These are phyloP conservation scores for Musca vetustissima DNA, from an alignment of 1,140 invertebrate species.

Conservation along the genomic window DNA sequence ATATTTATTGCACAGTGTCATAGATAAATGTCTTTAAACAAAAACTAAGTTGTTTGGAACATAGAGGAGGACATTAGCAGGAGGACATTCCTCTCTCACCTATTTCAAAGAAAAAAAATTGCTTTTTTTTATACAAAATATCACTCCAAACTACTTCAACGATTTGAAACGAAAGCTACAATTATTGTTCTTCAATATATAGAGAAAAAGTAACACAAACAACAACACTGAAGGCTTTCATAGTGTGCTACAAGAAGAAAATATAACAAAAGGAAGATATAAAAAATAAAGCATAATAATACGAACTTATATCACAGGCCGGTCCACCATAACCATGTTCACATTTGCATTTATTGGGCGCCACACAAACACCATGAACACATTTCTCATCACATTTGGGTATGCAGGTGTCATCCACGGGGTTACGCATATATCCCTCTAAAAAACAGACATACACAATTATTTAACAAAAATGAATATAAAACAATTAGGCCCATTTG, in stretches of 20 bases:
- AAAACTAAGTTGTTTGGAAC: too few relatives aligned
- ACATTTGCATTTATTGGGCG: constrained; percentile 85
- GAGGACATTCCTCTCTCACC: too few relatives aligned
- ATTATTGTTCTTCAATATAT: too few relatives aligned
- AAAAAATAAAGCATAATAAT: constrained; percentile 27
- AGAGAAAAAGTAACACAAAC: not conserved
- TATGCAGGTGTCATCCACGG: constrained; percentile 66
- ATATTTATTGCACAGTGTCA: too few relatives aligned
- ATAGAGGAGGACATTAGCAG: too few relatives aligned
- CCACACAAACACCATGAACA: constrained; percentile 80
- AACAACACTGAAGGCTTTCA: constrained; percentile 15
- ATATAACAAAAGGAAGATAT: not conserved
- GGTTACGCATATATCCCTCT: constrained; percentile 71
- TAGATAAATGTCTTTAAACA: too few relatives aligned
- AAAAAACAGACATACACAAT: not conserved
- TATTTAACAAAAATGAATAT: constrained; percentile 4
- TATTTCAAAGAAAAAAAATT: too few relatives aligned
- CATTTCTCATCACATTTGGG: constrained; percentile 81
- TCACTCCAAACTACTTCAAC: too few relatives aligned
- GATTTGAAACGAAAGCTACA: too few relatives aligned
- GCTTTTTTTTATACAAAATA: too few relatives aligned
- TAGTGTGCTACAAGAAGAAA: not conserved
- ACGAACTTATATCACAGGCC: constrained; percentile 84
- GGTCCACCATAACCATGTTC: constrained; percentile 84
- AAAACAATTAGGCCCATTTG: too few relatives aligned